phyloP scores from a whole-genome alignment of 2,797 vertebrate genomes.

The Gymnoscopelus microlampas region DNA sequence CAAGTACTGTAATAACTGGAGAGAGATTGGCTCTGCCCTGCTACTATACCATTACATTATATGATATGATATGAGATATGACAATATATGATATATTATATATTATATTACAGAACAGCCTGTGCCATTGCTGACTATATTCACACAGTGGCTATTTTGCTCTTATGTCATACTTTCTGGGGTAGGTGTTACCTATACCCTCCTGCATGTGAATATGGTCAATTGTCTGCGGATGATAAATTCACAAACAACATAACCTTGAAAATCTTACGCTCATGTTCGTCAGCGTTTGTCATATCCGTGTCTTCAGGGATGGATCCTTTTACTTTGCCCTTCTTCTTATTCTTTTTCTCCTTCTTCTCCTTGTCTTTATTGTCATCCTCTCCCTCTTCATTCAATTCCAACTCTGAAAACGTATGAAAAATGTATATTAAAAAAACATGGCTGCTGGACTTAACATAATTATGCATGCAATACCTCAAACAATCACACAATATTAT shows the following conservation, averaged over 20 bases:
- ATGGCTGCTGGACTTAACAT: not conserved
- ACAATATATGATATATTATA: no score
- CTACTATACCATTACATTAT: no score
- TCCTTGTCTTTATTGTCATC: slow-evolving; percentile 56
- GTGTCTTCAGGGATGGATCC: slow-evolving; percentile 43
- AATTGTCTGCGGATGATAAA: not conserved
- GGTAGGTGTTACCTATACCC: no score
- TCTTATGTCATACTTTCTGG: no score
- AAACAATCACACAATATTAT: not conserved
- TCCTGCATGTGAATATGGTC: not conserved
- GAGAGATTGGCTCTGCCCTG: no score
- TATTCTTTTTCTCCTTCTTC: slow-evolving; percentile 66
- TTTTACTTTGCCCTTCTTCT: slow-evolving; percentile 66
- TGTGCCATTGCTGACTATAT: no score
- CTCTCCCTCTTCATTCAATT: slow-evolving; percentile 51
- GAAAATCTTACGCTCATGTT: slow-evolving; percentile 67
- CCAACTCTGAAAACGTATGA: slow-evolving; percentile 51
- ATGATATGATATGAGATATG: no score
- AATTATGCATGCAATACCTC: not conserved
- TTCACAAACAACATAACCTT: not conserved
- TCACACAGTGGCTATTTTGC: no score
- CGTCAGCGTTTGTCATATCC: slow-evolving; percentile 54
- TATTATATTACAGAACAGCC: no score
- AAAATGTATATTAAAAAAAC: slow-evolving; percentile 8
- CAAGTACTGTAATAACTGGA: not conserved